These are phyloP conservation scores for Marcusenius ussheri DNA, from an alignment of 2,113 vertebrate species.

Conservation along the genomic window DNA sequence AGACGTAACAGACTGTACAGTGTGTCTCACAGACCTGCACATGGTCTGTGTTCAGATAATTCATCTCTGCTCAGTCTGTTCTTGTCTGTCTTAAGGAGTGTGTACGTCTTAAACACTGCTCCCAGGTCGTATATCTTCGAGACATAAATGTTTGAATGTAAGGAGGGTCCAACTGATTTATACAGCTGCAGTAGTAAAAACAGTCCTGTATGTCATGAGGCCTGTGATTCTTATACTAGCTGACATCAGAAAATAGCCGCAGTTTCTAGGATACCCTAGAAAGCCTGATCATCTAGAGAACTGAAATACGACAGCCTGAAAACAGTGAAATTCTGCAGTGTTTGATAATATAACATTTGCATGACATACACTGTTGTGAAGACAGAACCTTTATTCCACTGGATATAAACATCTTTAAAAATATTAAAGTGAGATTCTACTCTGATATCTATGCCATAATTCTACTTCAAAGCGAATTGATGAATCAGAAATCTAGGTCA, in stretches of 20 bases:
- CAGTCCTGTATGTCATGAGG: background rate
- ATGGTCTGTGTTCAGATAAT: background rate
- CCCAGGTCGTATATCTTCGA: background rate
- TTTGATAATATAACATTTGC: background rate
- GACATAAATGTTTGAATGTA: background rate
- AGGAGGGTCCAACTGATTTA: background rate
- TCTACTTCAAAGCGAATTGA: background rate
- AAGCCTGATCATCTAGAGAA: background rate
- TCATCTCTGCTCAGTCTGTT: background rate
- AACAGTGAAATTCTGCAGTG: background rate
- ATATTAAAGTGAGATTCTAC: background rate
- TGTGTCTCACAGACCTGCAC: background rate
- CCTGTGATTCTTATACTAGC: background rate
- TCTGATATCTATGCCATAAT: background rate
- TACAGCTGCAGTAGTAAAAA: background rate
- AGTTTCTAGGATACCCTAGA: background rate
- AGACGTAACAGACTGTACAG: background rate
- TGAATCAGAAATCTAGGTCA: background rate
- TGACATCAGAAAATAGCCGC: background rate
- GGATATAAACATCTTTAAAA: background rate
- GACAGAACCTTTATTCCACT: background rate
- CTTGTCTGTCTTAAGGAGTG: background rate
- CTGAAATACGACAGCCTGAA: background rate
- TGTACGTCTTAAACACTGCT: background rate
- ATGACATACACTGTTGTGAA: background rate